Percentiles rank a stretch among this genome's conserved stretches.
These are phyloP conservation scores for Amphipyra tragopoginis DNA, from an alignment of 2,888 invertebrate genomes.

Conservation along the genomic window DNA sequence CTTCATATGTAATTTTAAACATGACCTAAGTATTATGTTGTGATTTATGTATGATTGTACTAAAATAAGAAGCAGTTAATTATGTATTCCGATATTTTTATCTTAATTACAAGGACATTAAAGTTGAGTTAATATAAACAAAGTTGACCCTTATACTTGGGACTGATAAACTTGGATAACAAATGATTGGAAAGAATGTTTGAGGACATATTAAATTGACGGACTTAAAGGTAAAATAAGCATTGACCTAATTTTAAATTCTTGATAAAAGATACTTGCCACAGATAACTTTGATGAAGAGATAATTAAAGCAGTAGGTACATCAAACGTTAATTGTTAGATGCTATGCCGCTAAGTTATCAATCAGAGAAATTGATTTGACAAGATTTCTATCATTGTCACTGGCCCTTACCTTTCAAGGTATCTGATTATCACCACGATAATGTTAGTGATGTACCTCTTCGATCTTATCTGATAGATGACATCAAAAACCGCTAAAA, in stretches of 20 bases:
- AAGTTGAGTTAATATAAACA: conserved; percentile 32
- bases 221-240: conserved; percentile 3
- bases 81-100: conserved; percentile 25
- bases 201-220: background rate
- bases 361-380: background rate
- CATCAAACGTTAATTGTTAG: conserved; percentile 29
- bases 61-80: conserved; percentile 7
- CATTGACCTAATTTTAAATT: conserved; percentile 11
- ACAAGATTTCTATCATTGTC: conserved; percentile 20
- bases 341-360: conserved; percentile 27
- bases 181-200: conserved; percentile 19
- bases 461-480: background rate
- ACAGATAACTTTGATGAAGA: background rate
- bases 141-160: conserved; percentile 35
- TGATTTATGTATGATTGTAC: background rate
- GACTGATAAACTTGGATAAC: conserved; percentile 38
- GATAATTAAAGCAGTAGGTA: conserved; percentile 17
- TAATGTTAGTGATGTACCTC: conserved; percentile 2
- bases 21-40: no score
- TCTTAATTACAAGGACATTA: conserved; percentile 30
- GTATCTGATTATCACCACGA: conserved; percentile 33
- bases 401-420: conserved; percentile 18
- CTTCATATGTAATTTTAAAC: no score
- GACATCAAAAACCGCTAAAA: no score
- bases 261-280: no score